A percentile compares a stretch with the other conserved stretches of the same genome.
These are phyloP conservation scores for Axis porcinus DNA, from an alignment of 2,113 vertebrate genomes.

Conservation along the genomic window DNA sequence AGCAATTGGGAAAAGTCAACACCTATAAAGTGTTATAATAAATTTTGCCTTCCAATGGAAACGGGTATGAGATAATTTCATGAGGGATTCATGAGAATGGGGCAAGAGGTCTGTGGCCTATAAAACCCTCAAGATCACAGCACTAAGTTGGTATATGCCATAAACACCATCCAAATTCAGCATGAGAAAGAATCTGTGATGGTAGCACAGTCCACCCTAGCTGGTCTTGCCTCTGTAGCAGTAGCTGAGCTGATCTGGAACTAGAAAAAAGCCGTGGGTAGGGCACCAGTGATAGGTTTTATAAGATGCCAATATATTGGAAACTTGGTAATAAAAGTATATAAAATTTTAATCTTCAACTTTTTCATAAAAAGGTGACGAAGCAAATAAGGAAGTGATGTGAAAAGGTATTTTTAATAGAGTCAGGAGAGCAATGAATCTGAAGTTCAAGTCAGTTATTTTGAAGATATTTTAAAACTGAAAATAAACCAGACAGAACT, in stretches of 20 bases:
- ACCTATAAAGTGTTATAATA: neutral
- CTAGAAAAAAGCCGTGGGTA: constrained; percentile 49
- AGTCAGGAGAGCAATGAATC: neutral
- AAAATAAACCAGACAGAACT: neutral
- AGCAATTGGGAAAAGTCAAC: constrained; percentile 20
- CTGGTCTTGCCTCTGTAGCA: neutral
- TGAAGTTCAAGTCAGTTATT: neutral
- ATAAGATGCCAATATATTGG: constrained; percentile 70
- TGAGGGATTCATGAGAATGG: neutral
- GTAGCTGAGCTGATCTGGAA: neutral
- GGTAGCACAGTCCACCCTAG: neutral
- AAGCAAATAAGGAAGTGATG: constrained; percentile 76
- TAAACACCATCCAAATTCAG: neutral
- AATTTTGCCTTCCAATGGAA: neutral
- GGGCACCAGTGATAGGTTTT: constrained; percentile 57
- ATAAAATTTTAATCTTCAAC: constrained; percentile 72
- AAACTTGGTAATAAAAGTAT: constrained; percentile 74
- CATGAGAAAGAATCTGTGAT: neutral
- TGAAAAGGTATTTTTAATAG: constrained; percentile 62
- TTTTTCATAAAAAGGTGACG: constrained; percentile 72
- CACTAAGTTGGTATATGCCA: neutral
- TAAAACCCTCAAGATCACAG: neutral
- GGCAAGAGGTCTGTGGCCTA: neutral
- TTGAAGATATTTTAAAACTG: neutral
- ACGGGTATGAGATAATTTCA: neutral